A percentile compares a stretch with the other conserved stretches of the same genome.
Conservation (phyloP, 2,888 invertebrate species). For the Clunio marinus region DNA sequence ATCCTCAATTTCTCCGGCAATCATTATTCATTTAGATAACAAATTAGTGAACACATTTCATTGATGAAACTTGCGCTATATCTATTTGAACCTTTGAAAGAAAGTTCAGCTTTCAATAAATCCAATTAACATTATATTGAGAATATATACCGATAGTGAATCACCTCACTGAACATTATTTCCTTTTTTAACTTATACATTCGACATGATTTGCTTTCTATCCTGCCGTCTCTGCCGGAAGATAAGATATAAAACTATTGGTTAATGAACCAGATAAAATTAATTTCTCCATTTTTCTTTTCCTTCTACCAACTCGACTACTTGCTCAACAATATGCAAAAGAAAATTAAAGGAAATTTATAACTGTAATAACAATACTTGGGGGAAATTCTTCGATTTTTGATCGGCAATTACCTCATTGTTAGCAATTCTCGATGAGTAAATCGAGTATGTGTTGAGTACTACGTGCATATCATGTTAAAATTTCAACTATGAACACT, state of each 20-base stretch:
- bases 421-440: too few relatives aligned
- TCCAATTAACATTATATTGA: constrained; percentile 17
- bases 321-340: too few relatives aligned
- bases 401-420: too few relatives aligned
- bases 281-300: neutral
- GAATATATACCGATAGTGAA: constrained; percentile 3
- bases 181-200: constrained; percentile 1
- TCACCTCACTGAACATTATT: constrained; percentile 33
- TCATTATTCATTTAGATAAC: constrained; percentile 13
- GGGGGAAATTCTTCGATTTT: too few relatives aligned
- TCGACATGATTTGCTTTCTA: neutral
- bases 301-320: too few relatives aligned
- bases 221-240: neutral
- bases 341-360: too few relatives aligned
- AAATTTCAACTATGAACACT: too few relatives aligned
- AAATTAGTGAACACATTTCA: constrained; percentile 18
- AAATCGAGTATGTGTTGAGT: too few relatives aligned
- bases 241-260: constrained; percentile 18
- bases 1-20: too few relatives aligned
- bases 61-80: neutral
- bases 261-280: constrained; percentile 20
- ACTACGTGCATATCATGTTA: too few relatives aligned
- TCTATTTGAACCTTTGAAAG: neutral
- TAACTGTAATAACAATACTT: too few relatives aligned
- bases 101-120: constrained; percentile 19